These are phyloP conservation scores for Drosophila suboccidentalis DNA, from an alignment of 2,888 invertebrate species.

Conservation along the genomic window DNA sequence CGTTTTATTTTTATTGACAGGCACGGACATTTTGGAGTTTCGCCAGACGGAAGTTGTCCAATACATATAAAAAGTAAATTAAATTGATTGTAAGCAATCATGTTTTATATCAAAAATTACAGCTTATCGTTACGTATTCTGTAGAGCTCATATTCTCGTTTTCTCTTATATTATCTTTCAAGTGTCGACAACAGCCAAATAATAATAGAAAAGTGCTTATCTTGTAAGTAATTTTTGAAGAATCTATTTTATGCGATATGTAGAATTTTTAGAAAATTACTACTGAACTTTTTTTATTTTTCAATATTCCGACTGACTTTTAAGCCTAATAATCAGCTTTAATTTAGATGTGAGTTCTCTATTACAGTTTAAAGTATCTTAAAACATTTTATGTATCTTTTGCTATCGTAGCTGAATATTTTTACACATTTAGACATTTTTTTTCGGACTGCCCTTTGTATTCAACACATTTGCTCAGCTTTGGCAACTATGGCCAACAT, in stretches of 20 bases:
- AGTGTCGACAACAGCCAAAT: not conserved
- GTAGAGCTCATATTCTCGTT: not conserved
- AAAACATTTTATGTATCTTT: not conserved
- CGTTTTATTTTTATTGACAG: constrained; percentile 62
- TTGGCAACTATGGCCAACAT: constrained; percentile 33
- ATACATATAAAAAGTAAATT: constrained; percentile 19
- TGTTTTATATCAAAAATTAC: not conserved
- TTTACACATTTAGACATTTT: constrained; percentile 3
- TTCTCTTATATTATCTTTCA: not conserved
- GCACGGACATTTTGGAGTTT: constrained; percentile 37
- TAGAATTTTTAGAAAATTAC: too few species aligned
- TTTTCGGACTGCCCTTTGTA: constrained; percentile 26
- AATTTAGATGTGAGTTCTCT: not conserved
- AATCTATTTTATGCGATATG: too few species aligned
- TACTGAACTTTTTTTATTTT: too few species aligned
- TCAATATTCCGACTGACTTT: too few species aligned
- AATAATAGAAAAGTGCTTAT: not conserved
- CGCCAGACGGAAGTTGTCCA: constrained; percentile 26
- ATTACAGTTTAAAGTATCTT: not conserved
- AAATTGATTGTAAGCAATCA: constrained; percentile 6
- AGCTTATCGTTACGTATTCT: constrained; percentile 3
- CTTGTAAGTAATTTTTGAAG: not conserved
- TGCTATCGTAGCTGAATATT: not conserved
- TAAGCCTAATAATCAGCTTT: not conserved
- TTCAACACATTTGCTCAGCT: constrained; percentile 38